A percentile compares a stretch with the other conserved stretches of the same genome.
phyloP scores from a whole-genome alignment of 2,888 invertebrate genomes.

The Pristionchus fissidentatus region DNA sequence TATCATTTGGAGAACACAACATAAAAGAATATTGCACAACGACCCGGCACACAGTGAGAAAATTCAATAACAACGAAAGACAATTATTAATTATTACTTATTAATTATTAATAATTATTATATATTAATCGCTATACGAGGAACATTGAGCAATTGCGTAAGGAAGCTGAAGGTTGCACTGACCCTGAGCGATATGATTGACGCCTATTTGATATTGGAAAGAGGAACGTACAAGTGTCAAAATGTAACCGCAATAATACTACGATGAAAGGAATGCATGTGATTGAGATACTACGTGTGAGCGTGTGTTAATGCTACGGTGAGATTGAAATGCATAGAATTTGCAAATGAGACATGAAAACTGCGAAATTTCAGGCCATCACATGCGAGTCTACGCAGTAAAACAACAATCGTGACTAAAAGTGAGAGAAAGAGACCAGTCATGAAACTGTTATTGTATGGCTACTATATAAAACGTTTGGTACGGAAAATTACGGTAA shows the following conservation, averaged over 20 bases:
- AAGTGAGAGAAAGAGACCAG: slow-evolving; percentile 10
- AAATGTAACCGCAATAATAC: slow-evolving; percentile 23
- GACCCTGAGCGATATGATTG: slow-evolving; percentile 23
- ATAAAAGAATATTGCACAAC: slow-evolving; percentile 17
- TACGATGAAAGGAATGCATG: neutral
- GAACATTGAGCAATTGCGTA: slow-evolving; percentile 16
- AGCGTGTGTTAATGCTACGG: slow-evolving; percentile 36
- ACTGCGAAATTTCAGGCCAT: slow-evolving; percentile 31
- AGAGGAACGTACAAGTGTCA: no score
- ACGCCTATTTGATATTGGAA: slow-evolving; percentile 37
- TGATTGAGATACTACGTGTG: slow-evolving; percentile 38
- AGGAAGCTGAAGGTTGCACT: slow-evolving; percentile 18
- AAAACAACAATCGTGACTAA: slow-evolving; percentile 27
- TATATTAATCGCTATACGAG: neutral
- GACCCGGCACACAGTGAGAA: slow-evolving; percentile 24
- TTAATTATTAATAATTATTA: neutral
- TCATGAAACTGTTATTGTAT: slow-evolving; percentile 27
- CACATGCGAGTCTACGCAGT: neutral
- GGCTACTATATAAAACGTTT: no score
- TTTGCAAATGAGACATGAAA: neutral
- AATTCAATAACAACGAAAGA: slow-evolving; percentile 11
- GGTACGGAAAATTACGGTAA: neutral
- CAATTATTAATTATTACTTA: slow-evolving; percentile 32
- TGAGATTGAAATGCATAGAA: neutral
- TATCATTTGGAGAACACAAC: neutral